phyloP scores from a whole-genome alignment of 1,140 invertebrate genomes.

The Pseudachorutes palmiensis region DNA sequence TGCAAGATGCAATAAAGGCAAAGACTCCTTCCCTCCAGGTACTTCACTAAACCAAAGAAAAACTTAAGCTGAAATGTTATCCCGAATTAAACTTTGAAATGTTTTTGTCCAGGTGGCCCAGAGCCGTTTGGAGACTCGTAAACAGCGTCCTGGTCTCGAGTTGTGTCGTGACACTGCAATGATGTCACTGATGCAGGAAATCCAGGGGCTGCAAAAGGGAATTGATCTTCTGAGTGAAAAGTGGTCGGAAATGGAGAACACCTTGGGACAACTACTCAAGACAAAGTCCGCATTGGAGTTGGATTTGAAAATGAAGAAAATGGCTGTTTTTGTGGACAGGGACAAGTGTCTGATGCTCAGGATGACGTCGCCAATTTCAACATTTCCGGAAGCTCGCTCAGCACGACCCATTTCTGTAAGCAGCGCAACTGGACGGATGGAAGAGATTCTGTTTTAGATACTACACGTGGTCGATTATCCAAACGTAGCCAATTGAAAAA shows the following conservation, averaged over 20 bases:
- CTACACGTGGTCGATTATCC: too few species aligned
- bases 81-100: slow-evolving; percentile 6
- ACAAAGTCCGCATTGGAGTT: slow-evolving; percentile 28
- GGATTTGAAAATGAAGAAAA: slow-evolving; percentile 30
- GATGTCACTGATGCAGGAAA: slow-evolving; percentile 25
- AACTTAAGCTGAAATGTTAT: too few species aligned
- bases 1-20: slow-evolving; percentile 25
- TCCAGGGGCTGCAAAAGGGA: slow-evolving; percentile 23
- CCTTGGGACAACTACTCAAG: slow-evolving; percentile 20
- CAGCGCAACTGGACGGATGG: too few species aligned
- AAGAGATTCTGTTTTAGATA: too few species aligned
- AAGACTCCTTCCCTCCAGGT: slow-evolving; percentile 28
- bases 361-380: slow-evolving; percentile 32
- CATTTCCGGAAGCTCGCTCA: slow-evolving; percentile 17
- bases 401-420: background rate
- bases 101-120: slow-evolving; percentile 24
- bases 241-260: slow-evolving; percentile 24
- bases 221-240: slow-evolving; percentile 22
- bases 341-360: slow-evolving; percentile 30
- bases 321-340: slow-evolving; percentile 28
- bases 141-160: slow-evolving; percentile 33
- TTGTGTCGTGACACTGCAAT: slow-evolving; percentile 31
- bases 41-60: too few species aligned
- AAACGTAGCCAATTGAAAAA: too few species aligned
- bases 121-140: slow-evolving; percentile 30